Evolutionary conservation across 64 coral and sea anemone genomes (phyloP).

Genomic region (Platygyra sinensis): DNA sequence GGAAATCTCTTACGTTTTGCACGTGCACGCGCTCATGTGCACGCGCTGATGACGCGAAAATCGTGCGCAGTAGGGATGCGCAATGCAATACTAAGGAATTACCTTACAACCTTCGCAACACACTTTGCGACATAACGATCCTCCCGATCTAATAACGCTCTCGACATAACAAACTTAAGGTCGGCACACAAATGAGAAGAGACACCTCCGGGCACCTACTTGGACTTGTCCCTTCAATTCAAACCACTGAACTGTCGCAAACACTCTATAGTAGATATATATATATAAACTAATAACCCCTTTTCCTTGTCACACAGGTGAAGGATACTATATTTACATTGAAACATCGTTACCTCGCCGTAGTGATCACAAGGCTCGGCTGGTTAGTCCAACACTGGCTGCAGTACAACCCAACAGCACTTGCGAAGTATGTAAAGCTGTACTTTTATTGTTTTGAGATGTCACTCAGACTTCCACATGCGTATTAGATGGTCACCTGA

Average conservation of each 20-base stretch:
- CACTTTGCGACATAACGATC: no score
- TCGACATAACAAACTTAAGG: no score
- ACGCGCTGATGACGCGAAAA: no score
- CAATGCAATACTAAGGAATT: no score
- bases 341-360: conserved; percentile 64
- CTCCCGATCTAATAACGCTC: no score
- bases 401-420: conserved; percentile 39
- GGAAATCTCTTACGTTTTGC: no score
- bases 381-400: conserved; percentile 70
- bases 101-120: no score
- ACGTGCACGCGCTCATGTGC: no score
- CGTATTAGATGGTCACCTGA: no score
- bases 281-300: neutral
- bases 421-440: conserved; percentile 62
- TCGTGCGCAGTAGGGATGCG: no score
- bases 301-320: neutral
- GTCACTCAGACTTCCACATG: no score
- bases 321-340: conserved; percentile 78
- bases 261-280: neutral
- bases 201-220: no score
- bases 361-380: conserved; percentile 50
- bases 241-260: neutral
- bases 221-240: neutral
- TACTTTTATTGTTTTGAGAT: neutral
- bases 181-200: neutral